Percentiles rank a stretch among this genome's conserved stretches.
Evolutionary conservation across 2,797 vertebrate genomes (phyloP).

Genomic region (Emydoidea blandingii): DNA sequence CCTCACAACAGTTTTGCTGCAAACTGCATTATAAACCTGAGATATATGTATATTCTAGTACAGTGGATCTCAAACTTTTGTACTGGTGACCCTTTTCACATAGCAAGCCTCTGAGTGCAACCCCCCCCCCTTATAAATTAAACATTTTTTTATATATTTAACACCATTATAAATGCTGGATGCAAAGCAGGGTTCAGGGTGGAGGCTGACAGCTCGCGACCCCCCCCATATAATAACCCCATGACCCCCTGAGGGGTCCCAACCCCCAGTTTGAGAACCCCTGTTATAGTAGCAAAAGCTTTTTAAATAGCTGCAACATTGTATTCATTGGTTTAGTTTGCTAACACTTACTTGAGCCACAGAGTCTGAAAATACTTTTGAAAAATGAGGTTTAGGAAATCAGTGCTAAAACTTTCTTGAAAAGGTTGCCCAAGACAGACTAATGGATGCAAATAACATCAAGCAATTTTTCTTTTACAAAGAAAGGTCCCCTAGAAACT

Average conservation of each 20-base stretch:
- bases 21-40: neutral
- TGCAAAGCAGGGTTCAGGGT: too few species aligned
- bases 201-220: too few species aligned
- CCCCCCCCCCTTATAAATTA: too few species aligned
- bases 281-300: neutral
- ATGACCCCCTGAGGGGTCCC: too few species aligned
- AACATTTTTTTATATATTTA: too few species aligned
- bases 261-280: too few species aligned
- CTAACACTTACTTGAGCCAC: neutral
- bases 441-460: slow-evolving; percentile 55
- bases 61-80: too few species aligned
- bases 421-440: slow-evolving; percentile 45
- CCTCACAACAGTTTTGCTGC: neutral
- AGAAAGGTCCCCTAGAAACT: slow-evolving; percentile 32
- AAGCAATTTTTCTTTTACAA: slow-evolving; percentile 57
- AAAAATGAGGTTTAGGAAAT: slow-evolving; percentile 74
- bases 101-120: too few species aligned
- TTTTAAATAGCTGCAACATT: neutral
- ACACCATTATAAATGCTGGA: too few species aligned
- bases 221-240: too few species aligned
- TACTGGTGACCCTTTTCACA: too few species aligned
- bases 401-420: slow-evolving; percentile 41
- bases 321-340: slow-evolving; percentile 24
- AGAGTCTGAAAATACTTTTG: slow-evolving; percentile 47
- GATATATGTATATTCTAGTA: neutral